Base-by-base conservation (phyloP, 2,888 invertebrate species). In the Protonemura montana region DNA sequence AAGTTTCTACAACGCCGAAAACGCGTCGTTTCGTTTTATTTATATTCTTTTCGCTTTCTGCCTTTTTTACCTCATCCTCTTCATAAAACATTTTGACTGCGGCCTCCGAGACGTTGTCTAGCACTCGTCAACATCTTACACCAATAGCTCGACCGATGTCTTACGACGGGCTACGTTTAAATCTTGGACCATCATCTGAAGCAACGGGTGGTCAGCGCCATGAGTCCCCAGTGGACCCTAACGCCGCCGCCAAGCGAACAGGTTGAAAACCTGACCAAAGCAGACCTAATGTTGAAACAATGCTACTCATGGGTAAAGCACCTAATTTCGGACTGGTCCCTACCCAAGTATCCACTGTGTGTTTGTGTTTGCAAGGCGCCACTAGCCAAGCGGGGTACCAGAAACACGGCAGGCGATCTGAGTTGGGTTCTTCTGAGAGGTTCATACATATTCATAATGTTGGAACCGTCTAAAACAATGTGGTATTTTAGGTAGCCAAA, bases 321-420 rank as follows among this genome's bases (percentile, higher is more conserved):
- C 41, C 82, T 82, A 82, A 82, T 82, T 82, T 82, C n/a, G n/a
- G 82, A 30, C 82, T 27, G 28, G 82, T 41, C 25, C 35, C 41
- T 82, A 42, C 81, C 0, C 81, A 30, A 25, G 81, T 26, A 16
- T 16, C 80, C 81, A 81, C 29, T n/a, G 29, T 81, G 13, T 13
- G 59, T 59, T 10, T 13, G 59, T 7, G 3, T 59, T 59, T 59
- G 7, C 21, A 78, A 27, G 78, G 78, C 78, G 78, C 78, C 78
- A 78, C 25, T 26, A 0, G 78, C 78, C 3, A 26, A 10, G n/a
- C 78, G 78, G 78, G 78, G 5, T 10, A 13, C 78, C 28, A 27
- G 7, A 25, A 26, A 7, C 27, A 5, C 26, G 78, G 5, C n/a
- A 27, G 26, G 27, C 27, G 0, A 25, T 27, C 77, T 2, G 26